Conservation (phyloP, 1,140 invertebrate species). For the Drosophila chauvacae region DNA sequence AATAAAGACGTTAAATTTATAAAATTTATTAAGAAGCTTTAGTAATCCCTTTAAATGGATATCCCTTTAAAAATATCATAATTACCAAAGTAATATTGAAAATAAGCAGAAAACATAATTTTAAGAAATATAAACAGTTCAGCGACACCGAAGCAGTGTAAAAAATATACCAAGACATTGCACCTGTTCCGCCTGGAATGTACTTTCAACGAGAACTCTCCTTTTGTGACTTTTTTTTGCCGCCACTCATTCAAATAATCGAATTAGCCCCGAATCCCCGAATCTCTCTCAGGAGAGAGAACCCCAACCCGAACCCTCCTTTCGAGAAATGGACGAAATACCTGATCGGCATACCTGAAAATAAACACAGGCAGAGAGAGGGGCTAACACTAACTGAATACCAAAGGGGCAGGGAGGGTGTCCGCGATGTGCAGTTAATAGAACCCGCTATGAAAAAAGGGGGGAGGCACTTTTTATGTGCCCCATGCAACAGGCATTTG, state of each 20-base stretch:
- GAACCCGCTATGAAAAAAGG: constrained; percentile 62
- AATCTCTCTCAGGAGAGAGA: constrained; percentile 10
- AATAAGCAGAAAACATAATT: neutral
- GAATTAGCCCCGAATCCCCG: constrained; percentile 35
- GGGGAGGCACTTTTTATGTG: constrained; percentile 41
- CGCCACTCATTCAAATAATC: constrained; percentile 29
- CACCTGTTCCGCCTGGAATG: constrained; percentile 33
- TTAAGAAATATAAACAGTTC: constrained; percentile 15
- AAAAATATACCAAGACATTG: neutral
- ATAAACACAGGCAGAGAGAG: neutral
- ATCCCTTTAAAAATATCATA: neutral
- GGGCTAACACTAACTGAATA: constrained; percentile 8
- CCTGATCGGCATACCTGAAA: constrained; percentile 37
- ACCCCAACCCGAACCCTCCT: neutral
- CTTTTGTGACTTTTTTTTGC: neutral
- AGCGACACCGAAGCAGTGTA: constrained; percentile 11
- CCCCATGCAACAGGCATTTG: constrained; percentile 49
- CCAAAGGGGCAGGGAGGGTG: neutral
- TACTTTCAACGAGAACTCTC: neutral
- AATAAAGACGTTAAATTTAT: too few relatives aligned
- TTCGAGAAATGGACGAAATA: constrained; percentile 32
- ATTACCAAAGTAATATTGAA: neutral
- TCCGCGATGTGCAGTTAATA: constrained; percentile 68
- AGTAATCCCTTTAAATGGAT: too few relatives aligned
- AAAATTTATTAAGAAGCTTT: too few relatives aligned